Evolutionary conservation across 2,888 invertebrate species (phyloP).

Genomic region (Liposcelis brunnea): DNA sequence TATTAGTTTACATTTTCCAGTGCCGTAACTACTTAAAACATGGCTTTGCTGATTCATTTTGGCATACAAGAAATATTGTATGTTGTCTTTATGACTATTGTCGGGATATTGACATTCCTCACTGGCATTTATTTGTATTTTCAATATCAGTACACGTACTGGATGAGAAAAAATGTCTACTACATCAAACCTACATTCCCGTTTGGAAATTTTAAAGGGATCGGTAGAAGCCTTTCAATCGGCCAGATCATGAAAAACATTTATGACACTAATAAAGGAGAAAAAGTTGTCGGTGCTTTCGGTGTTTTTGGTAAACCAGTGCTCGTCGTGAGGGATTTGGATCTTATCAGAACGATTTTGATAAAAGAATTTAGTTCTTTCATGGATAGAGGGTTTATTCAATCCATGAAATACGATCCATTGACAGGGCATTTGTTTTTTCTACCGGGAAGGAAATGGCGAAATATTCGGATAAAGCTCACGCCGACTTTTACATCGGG

Average conservation of each 20-base stretch:
- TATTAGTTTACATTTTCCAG: too few relatives aligned
- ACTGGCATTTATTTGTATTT: too few relatives aligned
- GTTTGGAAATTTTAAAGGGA: constrained; percentile 30
- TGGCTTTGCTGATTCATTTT: too few relatives aligned
- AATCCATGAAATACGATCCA: not conserved
- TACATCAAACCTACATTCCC: constrained; percentile 29
- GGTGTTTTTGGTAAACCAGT: not conserved
- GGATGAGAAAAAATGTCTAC: too few relatives aligned
- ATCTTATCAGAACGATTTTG: not conserved
- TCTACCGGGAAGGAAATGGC: constrained; percentile 20
- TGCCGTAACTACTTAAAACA: too few relatives aligned
- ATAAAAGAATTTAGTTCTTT: constrained; percentile 1
- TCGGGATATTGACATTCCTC: too few relatives aligned
- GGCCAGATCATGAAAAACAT: constrained; percentile 20
- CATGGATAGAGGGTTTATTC: constrained; percentile 1
- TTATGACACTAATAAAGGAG: not conserved
- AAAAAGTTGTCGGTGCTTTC: not conserved
- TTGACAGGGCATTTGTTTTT: constrained; percentile 20
- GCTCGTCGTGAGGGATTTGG: not conserved
- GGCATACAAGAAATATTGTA: too few relatives aligned
- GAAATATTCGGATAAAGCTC: constrained; percentile 19
- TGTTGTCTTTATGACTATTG: too few relatives aligned
- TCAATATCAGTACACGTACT: too few relatives aligned
- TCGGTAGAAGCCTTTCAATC: constrained; percentile 19
- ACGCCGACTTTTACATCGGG: constrained; percentile 22